These are phyloP conservation scores for Drosophila borealis DNA, from an alignment of 2,888 invertebrate genomes.

Conservation along the genomic window DNA sequence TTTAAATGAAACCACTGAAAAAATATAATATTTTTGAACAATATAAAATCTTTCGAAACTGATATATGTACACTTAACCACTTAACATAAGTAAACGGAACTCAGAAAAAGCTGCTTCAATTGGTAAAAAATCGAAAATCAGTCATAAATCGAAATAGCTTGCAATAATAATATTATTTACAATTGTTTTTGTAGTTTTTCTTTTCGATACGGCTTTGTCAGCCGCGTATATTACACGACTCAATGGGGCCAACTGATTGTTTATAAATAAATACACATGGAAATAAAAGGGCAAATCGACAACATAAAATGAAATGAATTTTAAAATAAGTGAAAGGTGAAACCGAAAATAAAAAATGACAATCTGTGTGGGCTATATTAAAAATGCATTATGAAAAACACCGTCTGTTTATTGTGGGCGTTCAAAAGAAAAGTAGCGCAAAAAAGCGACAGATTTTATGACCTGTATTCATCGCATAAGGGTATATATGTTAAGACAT, in stretches of 20 bases:
- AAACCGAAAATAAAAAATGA: conserved; percentile 21
- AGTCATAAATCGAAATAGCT: conserved; percentile 11
- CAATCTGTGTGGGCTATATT: conserved; percentile 57
- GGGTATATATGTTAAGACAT: not conserved
- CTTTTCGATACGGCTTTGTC: conserved; percentile 8
- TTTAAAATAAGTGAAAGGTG: conserved; percentile 32
- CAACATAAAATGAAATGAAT: conserved; percentile 43
- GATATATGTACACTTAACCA: too few relatives aligned
- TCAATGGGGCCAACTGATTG: conserved; percentile 63
- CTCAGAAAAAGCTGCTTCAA: not conserved
- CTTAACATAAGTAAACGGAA: not conserved
- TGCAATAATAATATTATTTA: conserved; percentile 17
- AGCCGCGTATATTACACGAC: conserved; percentile 38
- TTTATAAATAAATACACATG: conserved; percentile 65
- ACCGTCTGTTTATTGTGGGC: conserved; percentile 64
- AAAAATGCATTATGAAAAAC: conserved; percentile 75
- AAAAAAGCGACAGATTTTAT: conserved; percentile 61
- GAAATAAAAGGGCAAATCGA: conserved; percentile 19
- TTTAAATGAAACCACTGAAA: too few relatives aligned
- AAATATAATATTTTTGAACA: too few relatives aligned
- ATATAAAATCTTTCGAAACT: too few relatives aligned
- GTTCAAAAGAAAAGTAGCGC: conserved; percentile 38
- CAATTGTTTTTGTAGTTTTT: conserved; percentile 11
- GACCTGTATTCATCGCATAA: conserved; percentile 21
- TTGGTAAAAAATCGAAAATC: not conserved